Evolutionary conservation across 2,113 vertebrate species (phyloP).

Genomic region (Hylia prasina): DNA sequence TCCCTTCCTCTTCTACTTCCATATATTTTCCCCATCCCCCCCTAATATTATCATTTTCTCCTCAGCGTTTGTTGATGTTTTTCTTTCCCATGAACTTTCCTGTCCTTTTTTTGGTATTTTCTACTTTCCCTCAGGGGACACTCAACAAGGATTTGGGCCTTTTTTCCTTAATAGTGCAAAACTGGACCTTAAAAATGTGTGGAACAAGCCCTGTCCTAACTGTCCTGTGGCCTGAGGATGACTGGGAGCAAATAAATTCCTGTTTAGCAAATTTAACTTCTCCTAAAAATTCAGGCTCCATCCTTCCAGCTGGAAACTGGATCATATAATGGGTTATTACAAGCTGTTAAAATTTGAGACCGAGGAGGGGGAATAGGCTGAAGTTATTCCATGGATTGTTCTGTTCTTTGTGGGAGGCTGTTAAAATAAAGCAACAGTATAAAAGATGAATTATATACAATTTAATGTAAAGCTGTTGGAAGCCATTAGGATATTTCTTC

Average conservation of each 20-base stretch:
- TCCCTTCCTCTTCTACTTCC: not conserved
- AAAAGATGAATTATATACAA: constrained; percentile 48
- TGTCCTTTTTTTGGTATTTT: not conserved
- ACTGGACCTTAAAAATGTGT: not conserved
- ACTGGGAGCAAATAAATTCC: not conserved
- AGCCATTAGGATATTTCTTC: constrained; percentile 57
- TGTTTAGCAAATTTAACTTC: not conserved
- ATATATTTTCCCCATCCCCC: not conserved
- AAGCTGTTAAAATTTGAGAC: constrained; percentile 47
- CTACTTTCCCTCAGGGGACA: not conserved
- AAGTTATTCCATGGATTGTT: constrained; percentile 46
- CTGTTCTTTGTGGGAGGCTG: constrained; percentile 38
- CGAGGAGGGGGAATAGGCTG: constrained; percentile 23
- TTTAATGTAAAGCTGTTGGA: constrained; percentile 54
- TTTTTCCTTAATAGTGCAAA: not conserved
- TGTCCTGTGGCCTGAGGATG: not conserved
- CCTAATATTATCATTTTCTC: not conserved
- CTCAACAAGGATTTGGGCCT: not conserved
- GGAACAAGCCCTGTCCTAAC: not conserved
- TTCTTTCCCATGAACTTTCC: not conserved
- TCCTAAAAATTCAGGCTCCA: not conserved
- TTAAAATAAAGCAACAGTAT: constrained; percentile 39
- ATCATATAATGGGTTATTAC: constrained; percentile 20
- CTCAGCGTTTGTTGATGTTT: not conserved
- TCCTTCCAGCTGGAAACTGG: constrained; percentile 34